Base-by-base conservation (phyloP, 2,888 invertebrate genomes). In the Lasioglossum figueresi region DNA sequence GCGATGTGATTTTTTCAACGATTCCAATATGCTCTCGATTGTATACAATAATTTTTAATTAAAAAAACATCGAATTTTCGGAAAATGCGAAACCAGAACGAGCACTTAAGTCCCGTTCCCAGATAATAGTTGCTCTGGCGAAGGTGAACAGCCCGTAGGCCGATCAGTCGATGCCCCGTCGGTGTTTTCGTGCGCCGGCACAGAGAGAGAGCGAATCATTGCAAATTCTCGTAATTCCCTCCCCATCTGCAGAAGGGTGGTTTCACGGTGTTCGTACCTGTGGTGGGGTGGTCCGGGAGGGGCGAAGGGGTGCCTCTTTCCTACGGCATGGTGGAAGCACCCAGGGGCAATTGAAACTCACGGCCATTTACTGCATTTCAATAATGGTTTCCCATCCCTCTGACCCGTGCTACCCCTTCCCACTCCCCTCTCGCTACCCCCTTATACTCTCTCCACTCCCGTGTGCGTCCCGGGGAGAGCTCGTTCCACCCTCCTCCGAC, bases 301-400 rank as follows among this genome's bases (percentile, higher is more conserved):
- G 48, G 31, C 14, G 75, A 73, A 63, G 77, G 82, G 75, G 76
- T 76, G 89, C 82, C 83, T 89, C 88, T 91, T 91, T 90, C 89
- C 87, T 84, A 85, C 85, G 85, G 88, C 79, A 81, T 82, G 82
- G 84, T 91, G 86, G 90, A 86, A 90, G 90, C 89, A 90, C 88
- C 90, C 87, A 86, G 88, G 86, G 90, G 90, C 90, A 90, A 91
- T 91, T 91, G 91, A 91, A 91, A 91, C 91, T 91, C 91, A 89
- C 90, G 89, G 91, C 90, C 91, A 91, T 91, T 91, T 91, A 91
- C 91, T 91, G 91, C 91, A 91, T 91, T 91, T 91, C 91, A 91
- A 91, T 91, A 91, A 91, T 91, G 90, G 91, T 91, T 91, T 91
- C 87, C 91, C 91, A 79, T 84, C 86, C 91, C 52, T 78, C 84